Evolutionary conservation across 1,140 invertebrate species (phyloP), one percentile per base, ranked within the genome.

Genomic region (Calliopsis andreniformis): DNA sequence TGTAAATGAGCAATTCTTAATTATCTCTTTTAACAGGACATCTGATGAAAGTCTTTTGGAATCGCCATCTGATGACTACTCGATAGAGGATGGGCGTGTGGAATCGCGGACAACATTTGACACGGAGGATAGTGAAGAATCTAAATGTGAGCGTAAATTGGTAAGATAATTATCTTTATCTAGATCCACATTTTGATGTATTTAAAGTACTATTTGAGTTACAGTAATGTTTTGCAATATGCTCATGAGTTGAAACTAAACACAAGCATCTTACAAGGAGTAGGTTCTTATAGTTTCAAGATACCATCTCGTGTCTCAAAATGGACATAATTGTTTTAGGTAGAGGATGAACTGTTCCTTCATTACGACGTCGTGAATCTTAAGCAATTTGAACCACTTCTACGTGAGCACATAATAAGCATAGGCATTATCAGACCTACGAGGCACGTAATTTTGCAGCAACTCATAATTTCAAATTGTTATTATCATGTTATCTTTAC

Each of bases 341-440:
- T 30, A 4, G 0, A 4, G 2, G 75, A 77, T 14, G 75, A 77
- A 39, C 23, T 77, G 25, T 71, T 77, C 20, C 56, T 49, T 20
- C 35, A 70, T n/a, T 47, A 39, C 20, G 75, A 77, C n/a, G 8
- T 56, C 1, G 0, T 77, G 1, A 20, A 77, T 14, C 3, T 71
- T 1, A 43, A 28, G 2, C 58, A 53, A 43, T 71, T 77, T 2
- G 10, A 63, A 7, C 23, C 49, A 6, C 20, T 62, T 6, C 39
- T 42, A 32, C 20, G 49, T 12, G 28, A 76, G 3, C 45, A 6
- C 0, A 35, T 55, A 28, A 70, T 70, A 51, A 62, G 32, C 20
- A 39, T 53, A 7, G 75, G 66, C 2, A 28, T 70, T 20, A 53
- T 76, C 12, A 70, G 75, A 66, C 71, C 71, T 5, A 35, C 71